Evolutionary conservation across 2,797 vertebrate species (phyloP), one percentile per base, ranked within the genome.

Genomic region (Clarias pachynema): DNA sequence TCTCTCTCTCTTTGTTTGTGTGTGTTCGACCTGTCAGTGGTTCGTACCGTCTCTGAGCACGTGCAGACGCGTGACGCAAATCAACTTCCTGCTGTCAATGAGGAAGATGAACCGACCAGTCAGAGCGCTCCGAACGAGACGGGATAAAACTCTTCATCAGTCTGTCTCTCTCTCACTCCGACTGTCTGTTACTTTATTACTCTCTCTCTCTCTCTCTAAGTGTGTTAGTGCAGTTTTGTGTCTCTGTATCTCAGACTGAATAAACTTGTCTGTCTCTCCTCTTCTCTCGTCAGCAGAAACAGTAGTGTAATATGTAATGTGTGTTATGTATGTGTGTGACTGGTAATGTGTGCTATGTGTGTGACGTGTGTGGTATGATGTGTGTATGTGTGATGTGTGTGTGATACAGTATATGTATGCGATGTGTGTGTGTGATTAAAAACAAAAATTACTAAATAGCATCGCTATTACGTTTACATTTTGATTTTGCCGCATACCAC

Each of bases 41-140:
- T 97, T 2, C 94, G 93, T 72, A 94, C 96, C 40, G 94, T 97
- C 83, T 97, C 96, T 89, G 97, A 95, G 86, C 96, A 96, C 75
- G 91, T 96, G 53, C 95, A 95, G 88, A 86, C 91, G 88, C 90
- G 93, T 66, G 91, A 94, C 77, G 85, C 88, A 87, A 93, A 88
- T 90, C 94, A 94, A 69, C 92, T 93, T 79, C 95, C 96, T 34
- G 91, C 93, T 53, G 90, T 94, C 78, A 94, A 93, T 74, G 94
- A 95, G 93, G 96, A 95, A 89, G 96, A 97, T 16, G 95, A 97
- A 87, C 92, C 90, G 18, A 24, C 89, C 69, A 90, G 90, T 84
- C 93, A 92, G 18, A 86, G 89, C 60, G 60, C 85, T 89, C 91
- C 92, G 85, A 91, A 92, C 24, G 90, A 92, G 86, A 90, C 87